Evolutionary conservation across 2,797 vertebrate species (phyloP), one percentile per base, ranked within the genome.

Genomic region (Hylomyscus alleni): DNA sequence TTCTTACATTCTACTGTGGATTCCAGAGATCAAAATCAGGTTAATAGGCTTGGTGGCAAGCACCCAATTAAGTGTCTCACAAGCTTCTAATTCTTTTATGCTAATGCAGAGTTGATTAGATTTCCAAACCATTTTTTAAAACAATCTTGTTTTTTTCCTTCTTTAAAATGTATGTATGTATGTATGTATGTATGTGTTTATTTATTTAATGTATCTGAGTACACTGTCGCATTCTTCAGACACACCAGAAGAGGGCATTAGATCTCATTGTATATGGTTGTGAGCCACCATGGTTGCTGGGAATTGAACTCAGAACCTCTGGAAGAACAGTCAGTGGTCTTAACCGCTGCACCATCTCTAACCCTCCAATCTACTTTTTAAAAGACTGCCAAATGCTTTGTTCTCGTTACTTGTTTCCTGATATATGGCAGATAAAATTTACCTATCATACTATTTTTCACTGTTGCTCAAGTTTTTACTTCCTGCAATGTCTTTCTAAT

Each of bases 401-500:
- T 62, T 80, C 78, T 62, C 44, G 80, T 31, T 91, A 95, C 3
- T 44, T 96, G 0, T 76, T 95, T 31, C 34, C 4, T 93, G 37
- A 50, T 92, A 31, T 60, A 73, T 82, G 37, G 62, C 69, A 91
- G 80, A 76, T 4, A 29, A 75, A 96, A 89, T 26, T 94, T 89
- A 83, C 82, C 73, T 91, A 56, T 95, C 58, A 67, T 50, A 67
- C 0, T 77, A 78, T 83, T 5, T 93, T 81, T 94, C 37, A 50
- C 4, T 84, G 52, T 72, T 77, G 14, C 17, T 96, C 52, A 92
- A 19, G 85, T n/a, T 90, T 81, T 96, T 92, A 77, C 34, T 93
- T 44, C 17, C 91, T 75, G 34, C 81, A 73, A 8, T 88, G 40
- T 82, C 52, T 92, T 92, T 97, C 73, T 85, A 77, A 89, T 82